Percentiles rank a stretch among this genome's conserved stretches.
phyloP scores from a whole-genome alignment of 1,140 invertebrate genomes.

The Teleopsis dalmanni region DNA sequence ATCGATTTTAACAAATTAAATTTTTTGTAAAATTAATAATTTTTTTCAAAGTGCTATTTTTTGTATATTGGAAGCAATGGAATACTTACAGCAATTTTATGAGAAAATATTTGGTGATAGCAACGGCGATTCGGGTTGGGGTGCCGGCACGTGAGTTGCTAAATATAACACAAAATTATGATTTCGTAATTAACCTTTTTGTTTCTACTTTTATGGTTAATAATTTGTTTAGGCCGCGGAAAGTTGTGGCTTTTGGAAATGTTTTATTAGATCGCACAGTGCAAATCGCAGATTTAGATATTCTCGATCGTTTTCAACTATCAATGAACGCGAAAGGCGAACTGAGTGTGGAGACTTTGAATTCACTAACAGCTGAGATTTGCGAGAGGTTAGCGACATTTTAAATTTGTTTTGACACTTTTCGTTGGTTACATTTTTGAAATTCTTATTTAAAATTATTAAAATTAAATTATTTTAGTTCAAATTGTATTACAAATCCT shows the following conservation, averaged over 20 bases:
- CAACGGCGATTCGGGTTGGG: background rate
- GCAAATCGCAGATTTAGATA: conserved; percentile 21
- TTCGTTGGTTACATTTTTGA: background rate
- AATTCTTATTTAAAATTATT: background rate
- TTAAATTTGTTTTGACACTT: background rate
- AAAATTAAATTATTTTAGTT: too few relatives aligned
- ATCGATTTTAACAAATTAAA: too few relatives aligned
- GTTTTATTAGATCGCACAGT: conserved; percentile 32
- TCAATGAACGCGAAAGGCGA: conserved; percentile 33
- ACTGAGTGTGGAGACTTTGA: conserved; percentile 26
- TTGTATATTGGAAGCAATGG: too few relatives aligned
- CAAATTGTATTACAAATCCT: conserved; percentile 10
- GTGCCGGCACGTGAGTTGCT: background rate
- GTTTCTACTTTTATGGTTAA: background rate
- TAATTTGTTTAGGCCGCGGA: conserved; percentile 24
- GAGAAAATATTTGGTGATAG: conserved; percentile 26
- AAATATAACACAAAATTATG: background rate
- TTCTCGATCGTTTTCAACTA: conserved; percentile 25
- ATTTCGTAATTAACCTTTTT: conserved; percentile 4
- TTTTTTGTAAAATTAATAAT: too few relatives aligned
- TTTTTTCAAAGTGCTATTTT: too few relatives aligned
- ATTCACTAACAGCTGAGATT: conserved; percentile 22
- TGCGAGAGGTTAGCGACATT: conserved; percentile 20
- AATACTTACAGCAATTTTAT: conserved; percentile 33
- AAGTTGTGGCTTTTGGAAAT: conserved; percentile 39